Percentiles rank a stretch among this genome's conserved stretches.
phyloP scores from a whole-genome alignment of 2,888 invertebrate genomes.

The Physocephala rufipes region DNA sequence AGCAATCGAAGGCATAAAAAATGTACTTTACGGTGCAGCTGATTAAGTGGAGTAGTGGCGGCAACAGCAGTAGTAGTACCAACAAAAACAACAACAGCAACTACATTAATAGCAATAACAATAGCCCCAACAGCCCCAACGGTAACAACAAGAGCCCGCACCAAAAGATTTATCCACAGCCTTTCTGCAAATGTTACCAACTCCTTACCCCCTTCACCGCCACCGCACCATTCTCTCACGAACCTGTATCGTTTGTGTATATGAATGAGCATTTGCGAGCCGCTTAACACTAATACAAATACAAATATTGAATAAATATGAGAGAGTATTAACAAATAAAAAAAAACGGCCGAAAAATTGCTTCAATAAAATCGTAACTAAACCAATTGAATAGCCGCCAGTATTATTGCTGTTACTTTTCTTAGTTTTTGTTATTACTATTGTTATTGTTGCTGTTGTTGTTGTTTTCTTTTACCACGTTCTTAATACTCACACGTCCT shows the following conservation, averaged over 20 bases:
- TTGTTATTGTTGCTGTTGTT: constrained; percentile 13
- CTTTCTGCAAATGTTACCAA: not conserved
- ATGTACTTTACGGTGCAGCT: constrained; percentile 29
- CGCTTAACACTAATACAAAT: not conserved
- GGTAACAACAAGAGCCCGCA: not conserved
- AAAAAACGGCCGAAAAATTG: constrained; percentile 26
- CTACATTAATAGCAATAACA: no score
- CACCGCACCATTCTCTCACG: no score
- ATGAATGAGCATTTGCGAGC: not conserved
- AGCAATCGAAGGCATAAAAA: constrained; percentile 25
- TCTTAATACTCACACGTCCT: not conserved
- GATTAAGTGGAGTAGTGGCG: not conserved
- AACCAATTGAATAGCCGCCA: constrained; percentile 27
- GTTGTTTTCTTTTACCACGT: not conserved
- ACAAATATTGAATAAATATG: not conserved
- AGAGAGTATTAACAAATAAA: constrained; percentile 4
- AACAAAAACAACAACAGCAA: no score
- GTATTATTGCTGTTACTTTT: not conserved
- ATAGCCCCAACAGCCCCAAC: no score
- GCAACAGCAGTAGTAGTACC: not conserved
- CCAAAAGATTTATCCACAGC: not conserved
- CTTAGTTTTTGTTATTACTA: not conserved
- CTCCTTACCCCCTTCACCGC: not conserved
- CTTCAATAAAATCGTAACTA: constrained; percentile 33
- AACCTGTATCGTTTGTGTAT: not conserved